Evolutionary conservation across 2,888 invertebrate species (phyloP), one percentile per base, ranked within the genome.

Genomic region (Calameuta idolon): DNA sequence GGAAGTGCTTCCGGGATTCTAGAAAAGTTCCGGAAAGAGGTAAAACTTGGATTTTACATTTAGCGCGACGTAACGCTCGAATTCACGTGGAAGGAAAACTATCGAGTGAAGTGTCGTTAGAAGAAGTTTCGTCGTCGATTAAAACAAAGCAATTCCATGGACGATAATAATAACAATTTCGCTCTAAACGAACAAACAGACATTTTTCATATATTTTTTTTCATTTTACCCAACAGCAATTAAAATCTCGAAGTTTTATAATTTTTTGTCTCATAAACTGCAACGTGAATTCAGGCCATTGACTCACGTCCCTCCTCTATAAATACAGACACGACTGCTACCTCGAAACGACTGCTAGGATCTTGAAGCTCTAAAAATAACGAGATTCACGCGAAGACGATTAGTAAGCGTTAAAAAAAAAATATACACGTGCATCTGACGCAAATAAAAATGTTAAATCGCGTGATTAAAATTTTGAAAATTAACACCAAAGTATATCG

Each of bases 321-420:
- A 83, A 86, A 86, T 83, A 84, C 84, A 81, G 79, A 81, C 80
- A 76, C 76, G 79, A 75, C 79, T 76, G 81, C 81, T 83, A 31
- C 31, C 71, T 5, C 71, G 34, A 71, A 71, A 11, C 2, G 15
- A 34, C 71, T 71, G 82, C 82, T 83, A 81, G 83, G 69, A 82
- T 81, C 81, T 73, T 71, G 75, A 74, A 82, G 82, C 77, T 82
- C 83, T 84, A 77, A 81, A 86, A 84, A 84, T 86, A 86, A 79
- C 84, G 75, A 78, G 79, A 83, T 83, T 78, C 71, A 15, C 71
- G 71, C 30, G 31, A 71, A n/a, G 31, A 31, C 31, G 71, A 71
- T 31, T 71, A 12, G 31, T 15, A 15, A 71, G 11, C 23, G 23
- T 55, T 9, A 5, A 55, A 55, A 55, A 40, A 40, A 9, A 23